Conservation (phyloP, 1,140 invertebrate species). For the Mylabris phalerata region DNA sequence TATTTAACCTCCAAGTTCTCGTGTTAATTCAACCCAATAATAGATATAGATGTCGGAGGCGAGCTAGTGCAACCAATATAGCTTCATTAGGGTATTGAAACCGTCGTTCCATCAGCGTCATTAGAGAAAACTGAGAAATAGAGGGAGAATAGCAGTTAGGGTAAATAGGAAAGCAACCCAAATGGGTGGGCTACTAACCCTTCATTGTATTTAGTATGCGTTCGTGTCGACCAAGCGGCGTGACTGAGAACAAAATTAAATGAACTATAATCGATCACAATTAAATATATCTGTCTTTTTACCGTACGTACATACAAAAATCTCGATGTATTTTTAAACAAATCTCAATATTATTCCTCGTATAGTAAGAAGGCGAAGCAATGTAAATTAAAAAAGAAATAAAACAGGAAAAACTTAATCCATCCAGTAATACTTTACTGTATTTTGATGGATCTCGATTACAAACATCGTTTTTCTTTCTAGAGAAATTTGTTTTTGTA, state of each 20-base stretch:
- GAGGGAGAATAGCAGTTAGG: background rate
- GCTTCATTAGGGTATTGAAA: constrained; percentile 13
- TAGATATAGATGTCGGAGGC: constrained; percentile 10
- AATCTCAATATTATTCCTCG: no score
- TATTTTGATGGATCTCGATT: no score
- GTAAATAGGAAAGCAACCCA: no score
- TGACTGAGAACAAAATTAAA: constrained; percentile 15
- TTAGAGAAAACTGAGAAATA: background rate
- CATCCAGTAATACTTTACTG: no score
- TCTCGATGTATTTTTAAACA: no score
- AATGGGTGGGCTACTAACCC: background rate
- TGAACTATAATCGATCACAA: constrained; percentile 29
- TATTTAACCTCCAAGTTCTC: constrained; percentile 11
- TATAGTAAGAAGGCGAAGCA: no score
- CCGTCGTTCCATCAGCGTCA: constrained; percentile 9
- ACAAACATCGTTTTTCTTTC: no score
- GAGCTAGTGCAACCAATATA: constrained; percentile 11
- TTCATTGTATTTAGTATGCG: constrained; percentile 17
- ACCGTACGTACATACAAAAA: no score
- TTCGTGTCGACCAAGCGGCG: background rate
- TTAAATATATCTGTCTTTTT: constrained; percentile 17
- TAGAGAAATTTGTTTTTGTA: no score
- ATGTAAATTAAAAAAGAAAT: no score
- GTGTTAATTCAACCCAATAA: constrained; percentile 10
- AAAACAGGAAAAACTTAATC: no score